Percentiles rank a stretch among this genome's conserved stretches.
These are phyloP conservation scores for Salarias fasciatus DNA, from an alignment of 2,797 vertebrate species.

Conservation along the genomic window DNA sequence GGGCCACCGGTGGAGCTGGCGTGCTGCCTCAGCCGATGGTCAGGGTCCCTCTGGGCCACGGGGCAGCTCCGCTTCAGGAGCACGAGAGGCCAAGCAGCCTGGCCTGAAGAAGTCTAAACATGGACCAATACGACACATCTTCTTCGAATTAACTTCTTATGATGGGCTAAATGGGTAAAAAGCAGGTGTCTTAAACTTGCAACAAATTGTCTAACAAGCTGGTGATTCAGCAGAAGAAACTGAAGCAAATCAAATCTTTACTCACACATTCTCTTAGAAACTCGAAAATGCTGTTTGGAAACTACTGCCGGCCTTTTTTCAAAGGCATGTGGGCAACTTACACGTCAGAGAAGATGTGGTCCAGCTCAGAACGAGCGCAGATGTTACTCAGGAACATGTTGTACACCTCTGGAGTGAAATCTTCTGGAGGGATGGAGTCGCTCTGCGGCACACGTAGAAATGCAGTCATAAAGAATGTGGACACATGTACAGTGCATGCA, in stretches of 20 bases:
- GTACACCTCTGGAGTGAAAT: constrained; percentile 94
- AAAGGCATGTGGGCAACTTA: constrained; percentile 75
- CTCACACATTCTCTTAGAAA: no score
- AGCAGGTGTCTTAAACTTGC: constrained; percentile 17
- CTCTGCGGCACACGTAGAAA: constrained; percentile 81
- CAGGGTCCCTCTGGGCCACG: constrained; percentile 32
- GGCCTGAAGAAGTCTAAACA: constrained; percentile 2
- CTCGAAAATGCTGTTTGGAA: no score
- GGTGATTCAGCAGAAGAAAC: no score
- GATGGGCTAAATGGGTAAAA: constrained; percentile 8
- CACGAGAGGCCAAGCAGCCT: background rate
- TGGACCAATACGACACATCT: constrained; percentile 11
- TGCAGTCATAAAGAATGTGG: background rate
- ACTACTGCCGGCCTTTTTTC: no score
- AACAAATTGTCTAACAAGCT: background rate
- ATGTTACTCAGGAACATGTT: constrained; percentile 93
- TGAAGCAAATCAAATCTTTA: no score
- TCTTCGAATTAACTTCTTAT: constrained; percentile 31
- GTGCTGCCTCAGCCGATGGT: constrained; percentile 44
- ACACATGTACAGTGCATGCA: constrained; percentile 2
- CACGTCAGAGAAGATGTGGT: constrained; percentile 97
- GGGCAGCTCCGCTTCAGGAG: constrained; percentile 23
- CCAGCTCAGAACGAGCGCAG: constrained; percentile 95
- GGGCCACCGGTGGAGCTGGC: constrained; percentile 25
- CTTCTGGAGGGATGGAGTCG: constrained; percentile 93